phyloP scores from a whole-genome alignment of 2,113 vertebrate species.

The Cyprichromis sp. region DNA sequence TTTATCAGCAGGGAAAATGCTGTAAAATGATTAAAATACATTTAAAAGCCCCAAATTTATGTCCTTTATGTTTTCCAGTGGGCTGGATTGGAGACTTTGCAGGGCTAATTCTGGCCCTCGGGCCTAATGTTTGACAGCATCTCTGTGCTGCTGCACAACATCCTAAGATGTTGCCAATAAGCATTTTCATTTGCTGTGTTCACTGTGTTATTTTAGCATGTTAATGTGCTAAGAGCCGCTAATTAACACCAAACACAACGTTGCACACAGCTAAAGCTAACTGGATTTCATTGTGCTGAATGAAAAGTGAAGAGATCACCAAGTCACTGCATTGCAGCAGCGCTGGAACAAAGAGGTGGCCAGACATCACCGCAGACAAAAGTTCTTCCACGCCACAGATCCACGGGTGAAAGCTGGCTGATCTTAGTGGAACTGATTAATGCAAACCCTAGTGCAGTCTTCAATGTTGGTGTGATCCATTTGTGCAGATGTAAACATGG shows the following conservation, averaged over 20 bases:
- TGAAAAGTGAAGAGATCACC: not conserved
- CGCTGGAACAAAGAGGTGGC: accelerated
- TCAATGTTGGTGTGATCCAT: not conserved
- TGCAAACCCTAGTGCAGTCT: not conserved
- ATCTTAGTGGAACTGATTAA: not conserved
- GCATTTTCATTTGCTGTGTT: not conserved
- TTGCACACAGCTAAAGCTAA: not conserved
- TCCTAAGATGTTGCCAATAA: not conserved
- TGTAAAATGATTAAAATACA: not conserved
- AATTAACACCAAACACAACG: accelerated
- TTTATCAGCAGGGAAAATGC: not conserved
- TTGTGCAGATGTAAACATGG: not conserved
- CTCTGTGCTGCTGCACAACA: not conserved
- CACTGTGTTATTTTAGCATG: not conserved
- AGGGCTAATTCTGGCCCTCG: not conserved
- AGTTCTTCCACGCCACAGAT: not conserved
- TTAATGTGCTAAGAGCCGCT: not conserved
- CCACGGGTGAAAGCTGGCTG: not conserved
- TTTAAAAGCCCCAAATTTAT: not conserved
- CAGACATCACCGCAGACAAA: not conserved
- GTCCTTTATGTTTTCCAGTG: not conserved
- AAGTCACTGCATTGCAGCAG: not conserved
- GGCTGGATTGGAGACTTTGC: not conserved
- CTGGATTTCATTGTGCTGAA: not conserved
- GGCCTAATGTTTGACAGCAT: not conserved